A percentile compares a stretch with the other conserved stretches of the same genome.
Conservation (phyloP, 2,888 invertebrate genomes). For the Eucera pruinosa region DNA sequence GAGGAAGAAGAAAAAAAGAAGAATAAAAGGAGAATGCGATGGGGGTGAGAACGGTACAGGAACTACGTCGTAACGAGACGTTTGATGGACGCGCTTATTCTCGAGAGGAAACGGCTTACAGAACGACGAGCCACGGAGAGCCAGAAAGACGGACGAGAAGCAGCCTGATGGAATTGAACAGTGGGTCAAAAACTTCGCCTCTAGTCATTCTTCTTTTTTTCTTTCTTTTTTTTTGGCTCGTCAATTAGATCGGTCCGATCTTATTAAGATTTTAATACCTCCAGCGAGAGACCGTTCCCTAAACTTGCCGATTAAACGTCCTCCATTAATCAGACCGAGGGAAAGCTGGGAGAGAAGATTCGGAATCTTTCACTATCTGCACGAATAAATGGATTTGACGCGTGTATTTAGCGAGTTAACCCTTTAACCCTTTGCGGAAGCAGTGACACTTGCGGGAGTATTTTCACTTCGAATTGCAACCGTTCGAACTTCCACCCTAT, state of each 20-base stretch:
- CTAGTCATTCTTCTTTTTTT: constrained; percentile 22
- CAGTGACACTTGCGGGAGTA: too few relatives aligned
- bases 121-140: constrained; percentile 9
- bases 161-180: constrained; percentile 75
- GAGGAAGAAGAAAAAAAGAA: not conserved
- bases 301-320: constrained; percentile 20
- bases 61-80: constrained; percentile 79
- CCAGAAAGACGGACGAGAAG: constrained; percentile 17
- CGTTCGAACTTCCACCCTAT: too few relatives aligned
- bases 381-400: not conserved
- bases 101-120: constrained; percentile 74
- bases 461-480: too few relatives aligned
- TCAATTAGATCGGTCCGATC: constrained; percentile 52
- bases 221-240: constrained; percentile 42
- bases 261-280: constrained; percentile 67
- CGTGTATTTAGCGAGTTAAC: not conserved
- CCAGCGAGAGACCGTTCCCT: constrained; percentile 12
- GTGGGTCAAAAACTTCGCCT: constrained; percentile 71
- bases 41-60: constrained; percentile 43
- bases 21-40: constrained; percentile 45
- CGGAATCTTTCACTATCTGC: not conserved
- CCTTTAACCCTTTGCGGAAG: too few relatives aligned
- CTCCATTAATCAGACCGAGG: constrained; percentile 15
- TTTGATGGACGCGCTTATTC: constrained; percentile 83
- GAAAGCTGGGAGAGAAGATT: not conserved